phyloP scores from a whole-genome alignment of 2,888 invertebrate genomes.

The Tenodera sinensis region DNA sequence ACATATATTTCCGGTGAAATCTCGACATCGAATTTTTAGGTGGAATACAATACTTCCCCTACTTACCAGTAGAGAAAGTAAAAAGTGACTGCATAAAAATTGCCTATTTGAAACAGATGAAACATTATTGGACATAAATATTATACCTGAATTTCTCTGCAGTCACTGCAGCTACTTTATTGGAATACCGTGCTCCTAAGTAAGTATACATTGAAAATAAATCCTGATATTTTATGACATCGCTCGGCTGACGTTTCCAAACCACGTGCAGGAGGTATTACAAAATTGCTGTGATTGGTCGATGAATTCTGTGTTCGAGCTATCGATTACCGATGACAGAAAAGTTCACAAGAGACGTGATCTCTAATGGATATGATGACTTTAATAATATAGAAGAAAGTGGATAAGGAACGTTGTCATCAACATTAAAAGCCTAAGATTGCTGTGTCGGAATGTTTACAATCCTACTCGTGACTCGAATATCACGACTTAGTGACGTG shows the following conservation, averaged over 20 bases:
- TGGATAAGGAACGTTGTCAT: background rate
- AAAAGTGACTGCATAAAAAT: too few relatives aligned
- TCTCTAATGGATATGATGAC: background rate
- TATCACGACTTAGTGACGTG: background rate
- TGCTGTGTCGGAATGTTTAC: background rate
- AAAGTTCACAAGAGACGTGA: background rate
- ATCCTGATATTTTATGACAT: background rate
- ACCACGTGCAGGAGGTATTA: background rate
- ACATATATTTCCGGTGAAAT: too few relatives aligned
- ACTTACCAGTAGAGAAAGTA: too few relatives aligned
- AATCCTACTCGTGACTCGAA: background rate
- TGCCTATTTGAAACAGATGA: too few relatives aligned
- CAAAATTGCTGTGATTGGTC: background rate
- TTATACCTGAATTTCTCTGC: too few relatives aligned
- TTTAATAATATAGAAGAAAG: background rate
- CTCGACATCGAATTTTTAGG: too few relatives aligned
- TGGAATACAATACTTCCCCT: too few relatives aligned
- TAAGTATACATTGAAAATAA: background rate
- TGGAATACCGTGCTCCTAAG: too few relatives aligned
- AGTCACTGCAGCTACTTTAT: too few relatives aligned
- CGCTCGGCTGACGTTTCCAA: background rate
- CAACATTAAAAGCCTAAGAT: background rate
- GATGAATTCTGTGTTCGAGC: background rate
- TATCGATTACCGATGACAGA: background rate
- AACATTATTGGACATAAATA: too few relatives aligned